These are phyloP conservation scores for Drosophila flavopinicola DNA, from an alignment of 2,888 invertebrate species.

Conservation along the genomic window DNA sequence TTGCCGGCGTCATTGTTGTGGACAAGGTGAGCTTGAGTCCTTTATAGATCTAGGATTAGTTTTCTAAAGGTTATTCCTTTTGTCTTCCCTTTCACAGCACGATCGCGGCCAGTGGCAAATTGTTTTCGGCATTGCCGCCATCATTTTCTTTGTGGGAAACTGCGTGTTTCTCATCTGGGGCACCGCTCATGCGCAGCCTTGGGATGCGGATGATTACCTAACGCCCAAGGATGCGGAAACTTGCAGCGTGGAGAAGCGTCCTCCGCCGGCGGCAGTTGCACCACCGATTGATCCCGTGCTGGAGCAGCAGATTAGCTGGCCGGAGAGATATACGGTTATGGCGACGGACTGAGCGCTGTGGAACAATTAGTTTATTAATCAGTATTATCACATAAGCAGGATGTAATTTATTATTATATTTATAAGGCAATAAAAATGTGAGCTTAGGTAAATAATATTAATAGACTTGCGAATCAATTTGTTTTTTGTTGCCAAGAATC, in stretches of 20 bases:
- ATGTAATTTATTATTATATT: slow-evolving; percentile 77
- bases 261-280: slow-evolving; percentile 19
- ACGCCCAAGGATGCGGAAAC: slow-evolving; percentile 65
- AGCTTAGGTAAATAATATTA: slow-evolving; percentile 57
- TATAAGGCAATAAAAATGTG: slow-evolving; percentile 59
- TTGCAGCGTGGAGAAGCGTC: background rate
- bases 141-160: slow-evolving; percentile 88
- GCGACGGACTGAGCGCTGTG: slow-evolving; percentile 45
- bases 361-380: slow-evolving; percentile 62
- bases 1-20: slow-evolving; percentile 86
- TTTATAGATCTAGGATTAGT: background rate
- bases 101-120: slow-evolving; percentile 89
- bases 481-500: slow-evolving; percentile 24
- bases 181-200: slow-evolving; percentile 87
- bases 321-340: slow-evolving; percentile 54
- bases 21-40: slow-evolving; percentile 80
- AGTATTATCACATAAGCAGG: slow-evolving; percentile 71
- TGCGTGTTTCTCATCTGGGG: slow-evolving; percentile 89
- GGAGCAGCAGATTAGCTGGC: slow-evolving; percentile 57
- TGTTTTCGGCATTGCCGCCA: slow-evolving; percentile 89
- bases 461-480: slow-evolving; percentile 46
- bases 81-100: slow-evolving; percentile 41
- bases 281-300: slow-evolving; percentile 65
- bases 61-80: background rate
- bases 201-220: slow-evolving; percentile 87